Percentiles rank a stretch among this genome's conserved stretches.
Evolutionary conservation across 2,888 invertebrate genomes (phyloP).

Genomic region (Chymomyza caudatula): DNA sequence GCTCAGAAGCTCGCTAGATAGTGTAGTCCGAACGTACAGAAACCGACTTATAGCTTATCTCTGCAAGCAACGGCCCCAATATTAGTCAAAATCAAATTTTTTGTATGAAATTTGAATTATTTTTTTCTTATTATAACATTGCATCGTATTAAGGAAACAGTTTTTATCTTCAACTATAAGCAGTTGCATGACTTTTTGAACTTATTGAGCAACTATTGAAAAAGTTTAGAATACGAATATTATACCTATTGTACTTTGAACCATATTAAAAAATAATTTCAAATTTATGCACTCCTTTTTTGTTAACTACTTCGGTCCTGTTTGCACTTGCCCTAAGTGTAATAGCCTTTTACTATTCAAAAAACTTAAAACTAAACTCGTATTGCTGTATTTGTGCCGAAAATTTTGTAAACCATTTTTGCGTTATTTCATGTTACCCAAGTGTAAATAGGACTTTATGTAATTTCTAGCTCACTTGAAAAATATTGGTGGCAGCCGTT

Average conservation of each 20-base stretch:
- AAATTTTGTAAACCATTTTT: not conserved
- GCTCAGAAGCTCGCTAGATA: not conserved
- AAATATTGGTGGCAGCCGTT: not conserved
- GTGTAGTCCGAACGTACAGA: not conserved
- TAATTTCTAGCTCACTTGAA: not conserved
- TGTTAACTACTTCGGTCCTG: conserved; percentile 18
- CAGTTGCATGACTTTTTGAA: not conserved
- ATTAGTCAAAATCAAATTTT: conserved; percentile 65
- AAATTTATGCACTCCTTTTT: conserved; percentile 54
- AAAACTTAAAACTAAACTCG: too few relatives aligned
- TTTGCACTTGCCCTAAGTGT: not conserved
- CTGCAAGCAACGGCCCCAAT: conserved; percentile 11
- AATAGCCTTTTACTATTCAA: not conserved
- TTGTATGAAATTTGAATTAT: conserved; percentile 49
- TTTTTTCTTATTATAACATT: conserved; percentile 47
- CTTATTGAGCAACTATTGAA: conserved; percentile 49
- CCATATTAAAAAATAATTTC: conserved; percentile 65
- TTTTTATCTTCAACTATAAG: not conserved
- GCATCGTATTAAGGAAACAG: conserved; percentile 33
- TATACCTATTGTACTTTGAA: conserved; percentile 67
- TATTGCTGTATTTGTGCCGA: too few relatives aligned
- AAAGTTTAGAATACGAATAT: conserved; percentile 60
- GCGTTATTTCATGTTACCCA: not conserved
- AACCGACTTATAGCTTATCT: not conserved
- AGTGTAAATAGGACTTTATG: not conserved